Base-by-base conservation (phyloP, 2,888 invertebrate genomes). In the Entomobrya multifasciata region DNA sequence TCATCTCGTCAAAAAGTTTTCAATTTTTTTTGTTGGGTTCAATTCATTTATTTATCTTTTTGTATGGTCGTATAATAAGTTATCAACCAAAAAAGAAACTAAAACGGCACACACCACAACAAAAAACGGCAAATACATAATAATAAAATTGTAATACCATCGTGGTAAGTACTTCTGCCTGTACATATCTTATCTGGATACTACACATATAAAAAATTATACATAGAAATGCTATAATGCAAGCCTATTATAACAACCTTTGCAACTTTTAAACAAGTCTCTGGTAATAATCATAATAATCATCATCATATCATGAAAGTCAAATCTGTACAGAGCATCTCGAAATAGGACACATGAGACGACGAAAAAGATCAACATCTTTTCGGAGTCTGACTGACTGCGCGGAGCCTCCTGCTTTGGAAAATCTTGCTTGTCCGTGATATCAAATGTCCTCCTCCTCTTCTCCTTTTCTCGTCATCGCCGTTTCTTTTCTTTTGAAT, bases 381-480 rank as follows among this genome's bases (percentile, higher is more conserved):
- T 36, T 36, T 8, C 36, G 8, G 36, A 36, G 36, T 36, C 36
- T 36, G n/a, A n/a, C n/a, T n/a, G n/a, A n/a, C n/a, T n/a, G n/a
- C n/a, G n/a, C 30, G 49, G 57, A 49, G 70, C 62, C 78, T 72
- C 86, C 78, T 57, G 72, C 70, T 86, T 62, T 86, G 79, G 74
- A 72, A 83, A 74, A 62, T 47, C 15, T 44, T 22, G 22, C 67
- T 82, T 87, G 78, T 87, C 83, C 83, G 83, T 83, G 87, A 82
- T 87, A 87, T 87, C 87, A 83, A 83, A 87, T 87, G 83, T 87
- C 87, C 87, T 83, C 83, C 87, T 87, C 87, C 87, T 87, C 74
- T 60, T 81, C 49, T 72, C 72, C 30, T 36, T 20, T 25, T 41
- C 13, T 52, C 30, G 52, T 76, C 76, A 15, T 72, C 27, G 25